Percentiles rank a stretch among this genome's conserved stretches.
Evolutionary conservation across 2,113 vertebrate genomes (phyloP).

Genomic region (Anarrhichthys ocellatus): DNA sequence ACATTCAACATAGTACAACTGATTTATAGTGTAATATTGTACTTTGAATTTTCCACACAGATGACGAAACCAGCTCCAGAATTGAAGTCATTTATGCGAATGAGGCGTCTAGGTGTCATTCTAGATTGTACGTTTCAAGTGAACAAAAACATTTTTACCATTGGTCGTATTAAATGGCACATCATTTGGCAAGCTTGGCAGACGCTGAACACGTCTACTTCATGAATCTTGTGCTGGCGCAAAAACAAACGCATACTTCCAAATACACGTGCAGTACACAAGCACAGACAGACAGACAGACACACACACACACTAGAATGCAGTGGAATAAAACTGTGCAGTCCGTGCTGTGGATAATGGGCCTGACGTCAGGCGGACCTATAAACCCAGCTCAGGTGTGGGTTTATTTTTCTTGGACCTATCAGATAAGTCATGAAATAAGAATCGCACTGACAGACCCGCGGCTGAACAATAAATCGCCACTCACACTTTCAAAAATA

Average conservation of each 20-base stretch:
- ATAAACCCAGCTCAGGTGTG: conserved; percentile 82
- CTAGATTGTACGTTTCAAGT: neutral
- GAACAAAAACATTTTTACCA: conserved; percentile 14
- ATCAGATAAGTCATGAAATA: conserved; percentile 79
- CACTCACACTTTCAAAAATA: conserved; percentile 77
- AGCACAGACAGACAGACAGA: conserved; percentile 10
- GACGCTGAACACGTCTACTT: conserved; percentile 1
- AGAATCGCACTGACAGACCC: conserved; percentile 75
- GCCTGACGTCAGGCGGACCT: conserved; percentile 76
- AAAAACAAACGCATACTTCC: conserved; percentile 23
- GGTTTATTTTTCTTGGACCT: conserved; percentile 83
- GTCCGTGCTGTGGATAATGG: conserved; percentile 69
- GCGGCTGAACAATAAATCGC: conserved; percentile 72
- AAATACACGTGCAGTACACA: conserved; percentile 11
- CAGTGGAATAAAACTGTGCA: conserved; percentile 54
- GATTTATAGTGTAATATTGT: neutral
- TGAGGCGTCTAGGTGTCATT: neutral
- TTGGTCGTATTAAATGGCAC: conserved; percentile 22
- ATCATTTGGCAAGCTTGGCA: conserved; percentile 31
- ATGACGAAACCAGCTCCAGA: neutral
- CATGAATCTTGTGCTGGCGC: neutral
- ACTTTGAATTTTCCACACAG: neutral
- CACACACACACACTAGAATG: conserved; percentile 18
- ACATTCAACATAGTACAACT: neutral
- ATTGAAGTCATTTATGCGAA: neutral